These are phyloP conservation scores for Euzophera pinguis DNA, from an alignment of 2,888 invertebrate species.

Conservation along the genomic window DNA sequence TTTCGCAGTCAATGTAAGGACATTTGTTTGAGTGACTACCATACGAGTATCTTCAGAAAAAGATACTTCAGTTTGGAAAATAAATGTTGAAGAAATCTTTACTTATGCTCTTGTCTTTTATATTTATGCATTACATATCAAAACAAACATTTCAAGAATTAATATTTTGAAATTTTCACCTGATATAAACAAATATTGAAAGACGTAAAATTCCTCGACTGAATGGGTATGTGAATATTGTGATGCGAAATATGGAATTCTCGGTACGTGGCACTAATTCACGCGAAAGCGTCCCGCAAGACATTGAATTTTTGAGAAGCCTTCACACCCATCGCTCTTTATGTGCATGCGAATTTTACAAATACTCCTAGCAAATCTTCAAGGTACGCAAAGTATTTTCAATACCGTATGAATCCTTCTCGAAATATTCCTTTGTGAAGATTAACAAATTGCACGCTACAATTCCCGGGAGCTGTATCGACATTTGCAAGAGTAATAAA, in stretches of 20 bases:
- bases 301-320: conserved; percentile 47
- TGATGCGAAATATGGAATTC: conserved; percentile 52
- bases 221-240: conserved; percentile 34
- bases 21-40: not conserved
- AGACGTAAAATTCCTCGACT: conserved; percentile 28
- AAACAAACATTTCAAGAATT: not conserved
- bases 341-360: conserved; percentile 32
- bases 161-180: not conserved
- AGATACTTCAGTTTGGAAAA: too few relatives aligned
- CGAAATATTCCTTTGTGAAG: conserved; percentile 40
- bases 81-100: too few relatives aligned
- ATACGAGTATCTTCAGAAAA: too few relatives aligned
- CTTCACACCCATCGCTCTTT: conserved; percentile 28
- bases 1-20: not conserved
- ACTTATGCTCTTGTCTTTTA: too few relatives aligned
- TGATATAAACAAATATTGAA: not conserved
- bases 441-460: conserved; percentile 53
- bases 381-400: conserved; percentile 34
- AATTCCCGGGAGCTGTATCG: conserved; percentile 41
- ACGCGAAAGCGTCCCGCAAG: conserved; percentile 51
- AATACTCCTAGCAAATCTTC: conserved; percentile 32
- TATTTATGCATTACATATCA: not conserved
- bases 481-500: conserved; percentile 51
- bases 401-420: conserved; percentile 29
- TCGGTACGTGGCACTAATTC: conserved; percentile 56